Percentiles rank a stretch among this genome's conserved stretches.
phyloP scores from a whole-genome alignment of 2,113 vertebrate species.

The Benitochromis conjunctus region DNA sequence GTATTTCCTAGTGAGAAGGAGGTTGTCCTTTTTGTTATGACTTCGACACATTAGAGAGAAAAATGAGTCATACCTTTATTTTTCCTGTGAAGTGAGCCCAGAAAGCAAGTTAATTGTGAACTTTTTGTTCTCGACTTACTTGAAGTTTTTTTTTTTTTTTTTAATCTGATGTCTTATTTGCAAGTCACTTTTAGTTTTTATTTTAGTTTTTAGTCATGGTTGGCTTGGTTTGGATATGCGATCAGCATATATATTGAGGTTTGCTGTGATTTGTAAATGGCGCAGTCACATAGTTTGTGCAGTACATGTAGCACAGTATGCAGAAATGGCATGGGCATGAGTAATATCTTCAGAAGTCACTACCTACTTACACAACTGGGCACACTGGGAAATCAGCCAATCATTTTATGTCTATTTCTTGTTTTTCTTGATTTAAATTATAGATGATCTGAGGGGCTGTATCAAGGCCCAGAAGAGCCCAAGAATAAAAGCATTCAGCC shows the following conservation, averaged over 20 bases:
- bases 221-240: neutral
- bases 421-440: neutral
- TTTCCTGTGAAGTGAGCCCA: neutral
- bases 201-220: neutral
- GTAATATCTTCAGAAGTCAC: neutral
- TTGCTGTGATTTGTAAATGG: neutral
- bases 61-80: neutral
- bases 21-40: neutral
- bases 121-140: accelerated
- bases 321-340: neutral
- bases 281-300: neutral
- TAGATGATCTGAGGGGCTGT: neutral
- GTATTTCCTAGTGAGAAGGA: neutral
- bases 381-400: neutral
- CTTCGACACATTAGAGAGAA: too few species aligned
- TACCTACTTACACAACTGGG: neutral
- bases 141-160: too few species aligned
- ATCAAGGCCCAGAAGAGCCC: neutral
- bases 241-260: neutral
- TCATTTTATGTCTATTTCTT: neutral
- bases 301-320: neutral
- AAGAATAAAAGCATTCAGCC: neutral
- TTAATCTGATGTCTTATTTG: neutral
- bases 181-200: neutral
- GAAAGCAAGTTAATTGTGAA: neutral